These are phyloP conservation scores for Chouioia cunea DNA, from an alignment of 2,888 invertebrate genomes.

Conservation along the genomic window DNA sequence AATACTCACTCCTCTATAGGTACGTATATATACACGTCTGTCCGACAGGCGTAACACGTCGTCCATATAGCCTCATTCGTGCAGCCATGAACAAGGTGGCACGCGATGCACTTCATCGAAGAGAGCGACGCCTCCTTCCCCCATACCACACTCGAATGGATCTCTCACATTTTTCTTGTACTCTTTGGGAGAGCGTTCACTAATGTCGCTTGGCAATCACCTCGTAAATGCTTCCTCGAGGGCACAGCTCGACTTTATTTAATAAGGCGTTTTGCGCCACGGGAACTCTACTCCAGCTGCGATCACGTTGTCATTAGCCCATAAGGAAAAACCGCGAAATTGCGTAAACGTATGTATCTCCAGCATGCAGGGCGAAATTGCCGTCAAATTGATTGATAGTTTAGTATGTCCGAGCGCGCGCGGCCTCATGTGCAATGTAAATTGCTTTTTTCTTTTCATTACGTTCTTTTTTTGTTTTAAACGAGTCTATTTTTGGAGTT, in stretches of 20 bases:
- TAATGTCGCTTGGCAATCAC: constrained; percentile 38
- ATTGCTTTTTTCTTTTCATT: neutral
- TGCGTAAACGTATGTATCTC: neutral
- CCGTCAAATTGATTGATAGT: constrained; percentile 41
- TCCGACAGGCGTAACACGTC: no score
- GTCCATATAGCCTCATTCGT: no score
- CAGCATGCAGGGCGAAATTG: neutral
- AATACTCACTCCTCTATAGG: no score
- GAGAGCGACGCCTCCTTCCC: no score
- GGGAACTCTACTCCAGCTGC: constrained; percentile 23
- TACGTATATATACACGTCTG: no score
- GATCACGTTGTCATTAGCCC: constrained; percentile 41
- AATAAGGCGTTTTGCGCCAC: constrained; percentile 35
- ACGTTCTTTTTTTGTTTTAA: no score
- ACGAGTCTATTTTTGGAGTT: no score
- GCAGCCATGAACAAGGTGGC: no score
- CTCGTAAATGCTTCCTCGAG: constrained; percentile 38
- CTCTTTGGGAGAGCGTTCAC: neutral
- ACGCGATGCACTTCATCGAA: no score
- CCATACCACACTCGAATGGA: no score
- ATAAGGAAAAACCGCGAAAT: constrained; percentile 2
- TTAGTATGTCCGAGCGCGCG: neutral
- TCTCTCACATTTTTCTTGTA: neutral
- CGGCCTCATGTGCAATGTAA: constrained; percentile 3
- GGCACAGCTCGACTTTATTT: constrained; percentile 32